phyloP scores from a whole-genome alignment of 2,888 invertebrate species.

The Conistra vaccinii region DNA sequence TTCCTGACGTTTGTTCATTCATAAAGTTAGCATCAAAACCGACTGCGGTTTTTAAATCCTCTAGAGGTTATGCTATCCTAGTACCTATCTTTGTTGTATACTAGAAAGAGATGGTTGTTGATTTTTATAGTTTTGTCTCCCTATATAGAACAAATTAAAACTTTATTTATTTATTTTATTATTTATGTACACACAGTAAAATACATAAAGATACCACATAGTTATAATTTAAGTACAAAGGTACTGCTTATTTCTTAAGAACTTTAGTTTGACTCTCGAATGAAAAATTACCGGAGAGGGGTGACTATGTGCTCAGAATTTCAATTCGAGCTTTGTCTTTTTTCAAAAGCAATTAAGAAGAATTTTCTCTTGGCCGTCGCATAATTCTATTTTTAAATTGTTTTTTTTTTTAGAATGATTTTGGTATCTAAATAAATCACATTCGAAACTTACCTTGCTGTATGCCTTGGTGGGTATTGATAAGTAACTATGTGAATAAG shows the following conservation, averaged over 20 bases:
- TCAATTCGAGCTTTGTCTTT: background rate
- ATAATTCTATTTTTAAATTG: background rate
- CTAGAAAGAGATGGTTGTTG: background rate
- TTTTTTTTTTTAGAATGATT: background rate
- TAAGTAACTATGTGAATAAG: background rate
- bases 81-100: constrained; percentile 11
- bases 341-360: background rate
- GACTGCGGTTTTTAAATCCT: constrained; percentile 15
- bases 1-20: constrained; percentile 41
- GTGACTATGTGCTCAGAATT: background rate
- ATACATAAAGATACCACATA: too few species aligned
- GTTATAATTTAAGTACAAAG: too few species aligned
- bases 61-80: constrained; percentile 25
- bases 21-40: constrained; percentile 31
- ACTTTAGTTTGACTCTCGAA: background rate
- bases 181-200: too few species aligned
- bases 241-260: too few species aligned
- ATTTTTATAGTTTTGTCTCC: background rate
- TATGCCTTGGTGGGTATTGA: background rate
- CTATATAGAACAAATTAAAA: background rate
- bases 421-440: background rate
- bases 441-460: background rate
- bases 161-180: background rate
- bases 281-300: background rate
- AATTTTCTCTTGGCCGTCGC: background rate